These are phyloP conservation scores for Planiliza haematocheilus DNA, from an alignment of 2,113 vertebrate genomes.

Conservation along the genomic window DNA sequence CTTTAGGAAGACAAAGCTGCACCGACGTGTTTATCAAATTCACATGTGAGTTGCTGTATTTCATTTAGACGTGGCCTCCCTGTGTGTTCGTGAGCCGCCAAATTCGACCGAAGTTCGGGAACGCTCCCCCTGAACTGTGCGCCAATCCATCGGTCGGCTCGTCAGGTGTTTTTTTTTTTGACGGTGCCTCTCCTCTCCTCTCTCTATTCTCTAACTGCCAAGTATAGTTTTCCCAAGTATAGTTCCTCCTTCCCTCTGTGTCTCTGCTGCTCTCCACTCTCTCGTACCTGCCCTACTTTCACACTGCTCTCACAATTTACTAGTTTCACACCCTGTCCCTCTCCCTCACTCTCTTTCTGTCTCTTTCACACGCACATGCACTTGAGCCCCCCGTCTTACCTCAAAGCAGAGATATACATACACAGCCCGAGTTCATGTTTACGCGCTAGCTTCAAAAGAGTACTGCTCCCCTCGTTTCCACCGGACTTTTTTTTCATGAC, in stretches of 20 bases:
- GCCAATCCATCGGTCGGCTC: constrained; percentile 8
- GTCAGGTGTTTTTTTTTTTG: constrained; percentile 11
- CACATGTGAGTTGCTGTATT: constrained; percentile 9
- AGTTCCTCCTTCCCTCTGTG: constrained; percentile 57
- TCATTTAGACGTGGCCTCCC: background rate
- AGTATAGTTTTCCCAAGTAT: constrained; percentile 75
- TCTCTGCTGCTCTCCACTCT: constrained; percentile 60
- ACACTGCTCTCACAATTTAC: constrained; percentile 62
- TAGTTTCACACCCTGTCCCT: constrained; percentile 59
- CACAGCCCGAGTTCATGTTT: constrained; percentile 16
- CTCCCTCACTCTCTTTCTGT: constrained; percentile 21
- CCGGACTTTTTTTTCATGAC: constrained; percentile 14
- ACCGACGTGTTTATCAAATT: background rate
- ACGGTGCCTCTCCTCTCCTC: constrained; percentile 4
- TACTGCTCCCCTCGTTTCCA: background rate
- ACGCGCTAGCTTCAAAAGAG: constrained; percentile 14
- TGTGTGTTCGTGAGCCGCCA: constrained; percentile 7
- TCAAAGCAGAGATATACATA: constrained; percentile 24
- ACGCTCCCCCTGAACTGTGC: background rate
- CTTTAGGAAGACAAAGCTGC: background rate
- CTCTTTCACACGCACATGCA: constrained; percentile 12
- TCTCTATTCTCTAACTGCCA: constrained; percentile 51
- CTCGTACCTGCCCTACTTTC: constrained; percentile 78
- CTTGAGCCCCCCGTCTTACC: constrained; percentile 19
- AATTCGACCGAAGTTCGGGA: background rate